phyloP scores from a whole-genome alignment of 2,113 vertebrate genomes.

The Cnemophilus loriae region DNA sequence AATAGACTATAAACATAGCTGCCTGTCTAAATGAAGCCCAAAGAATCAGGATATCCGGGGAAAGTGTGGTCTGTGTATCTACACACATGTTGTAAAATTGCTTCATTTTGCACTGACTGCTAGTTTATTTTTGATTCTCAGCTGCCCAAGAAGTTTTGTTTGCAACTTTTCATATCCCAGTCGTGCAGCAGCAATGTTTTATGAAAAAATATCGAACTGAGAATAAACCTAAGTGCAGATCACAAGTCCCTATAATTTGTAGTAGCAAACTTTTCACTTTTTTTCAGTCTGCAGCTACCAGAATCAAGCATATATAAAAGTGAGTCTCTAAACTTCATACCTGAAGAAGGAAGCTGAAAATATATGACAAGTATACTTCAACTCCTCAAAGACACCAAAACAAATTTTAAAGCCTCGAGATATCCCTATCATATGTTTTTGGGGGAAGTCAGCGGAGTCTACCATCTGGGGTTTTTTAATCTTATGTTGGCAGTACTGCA shows the following conservation, averaged over 20 bases:
- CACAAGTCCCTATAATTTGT: background rate
- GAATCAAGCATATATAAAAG: background rate
- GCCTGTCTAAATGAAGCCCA: background rate
- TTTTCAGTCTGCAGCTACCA: background rate
- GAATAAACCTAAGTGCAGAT: background rate
- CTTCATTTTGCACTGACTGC: background rate
- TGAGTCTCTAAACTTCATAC: background rate
- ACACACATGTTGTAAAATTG: background rate
- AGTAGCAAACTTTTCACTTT: background rate
- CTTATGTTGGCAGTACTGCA: background rate
- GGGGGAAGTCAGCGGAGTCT: fast-evolving
- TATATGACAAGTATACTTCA: background rate
- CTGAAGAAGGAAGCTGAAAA: background rate
- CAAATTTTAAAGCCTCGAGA: background rate
- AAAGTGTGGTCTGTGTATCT: background rate
- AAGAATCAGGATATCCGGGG: background rate
- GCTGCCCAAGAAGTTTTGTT: background rate
- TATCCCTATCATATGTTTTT: background rate
- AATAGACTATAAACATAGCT: background rate
- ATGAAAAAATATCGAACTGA: background rate
- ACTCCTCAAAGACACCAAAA: background rate
- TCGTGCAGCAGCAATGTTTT: background rate
- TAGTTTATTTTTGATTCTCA: slow-evolving; percentile 21
- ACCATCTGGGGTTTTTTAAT: fast-evolving
- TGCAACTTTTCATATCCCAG: background rate